Percentiles rank a stretch among this genome's conserved stretches.
phyloP scores from a whole-genome alignment of 2,113 vertebrate species.

The Leiothrix lutea region DNA sequence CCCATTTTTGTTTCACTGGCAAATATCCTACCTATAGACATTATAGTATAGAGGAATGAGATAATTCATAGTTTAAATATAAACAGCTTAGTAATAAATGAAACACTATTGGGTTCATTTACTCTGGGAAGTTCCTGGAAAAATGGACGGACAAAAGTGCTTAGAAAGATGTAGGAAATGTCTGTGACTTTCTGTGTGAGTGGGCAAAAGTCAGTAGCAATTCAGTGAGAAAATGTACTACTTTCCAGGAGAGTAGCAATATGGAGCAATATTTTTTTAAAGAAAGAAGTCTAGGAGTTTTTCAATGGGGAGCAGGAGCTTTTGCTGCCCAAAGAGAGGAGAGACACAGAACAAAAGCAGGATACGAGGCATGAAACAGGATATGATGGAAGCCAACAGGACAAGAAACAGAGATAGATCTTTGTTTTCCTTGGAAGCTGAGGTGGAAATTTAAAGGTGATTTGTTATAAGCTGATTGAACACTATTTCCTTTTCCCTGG shows the following conservation, averaged over 20 bases:
- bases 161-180: neutral
- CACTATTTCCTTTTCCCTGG: neutral
- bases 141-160: neutral
- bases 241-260: neutral
- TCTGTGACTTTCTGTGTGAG: neutral
- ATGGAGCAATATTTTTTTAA: neutral
- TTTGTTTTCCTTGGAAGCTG: neutral
- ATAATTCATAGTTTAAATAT: neutral
- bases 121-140: neutral
- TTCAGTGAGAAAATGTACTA: neutral
- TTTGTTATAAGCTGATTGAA: neutral
- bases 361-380: neutral
- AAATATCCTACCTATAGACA: neutral
- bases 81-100: neutral
- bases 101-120: neutral
- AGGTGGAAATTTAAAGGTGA: neutral
- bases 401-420: neutral
- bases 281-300: neutral
- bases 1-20: neutral
- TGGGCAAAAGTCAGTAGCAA: neutral
- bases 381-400: neutral
- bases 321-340: neutral
- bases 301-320: neutral
- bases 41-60: neutral
- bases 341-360: neutral